phyloP scores from a whole-genome alignment of 2,888 invertebrate genomes.

The Hypena proboscidalis region DNA sequence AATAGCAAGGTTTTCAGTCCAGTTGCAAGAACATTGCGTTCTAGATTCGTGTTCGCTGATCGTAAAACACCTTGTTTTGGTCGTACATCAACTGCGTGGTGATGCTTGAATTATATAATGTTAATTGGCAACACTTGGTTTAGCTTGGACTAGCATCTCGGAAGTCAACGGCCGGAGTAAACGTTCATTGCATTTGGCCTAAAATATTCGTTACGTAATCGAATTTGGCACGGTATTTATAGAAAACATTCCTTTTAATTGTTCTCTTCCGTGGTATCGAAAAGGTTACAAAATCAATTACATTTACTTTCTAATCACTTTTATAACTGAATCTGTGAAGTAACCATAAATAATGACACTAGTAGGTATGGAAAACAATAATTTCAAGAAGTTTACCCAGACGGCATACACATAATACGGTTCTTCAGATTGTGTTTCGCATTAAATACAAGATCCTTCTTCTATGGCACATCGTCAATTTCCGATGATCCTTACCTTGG shows the following conservation, averaged over 20 bases:
- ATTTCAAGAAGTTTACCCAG: slow-evolving; percentile 5
- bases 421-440: too few relatives aligned
- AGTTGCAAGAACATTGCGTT: slow-evolving; percentile 8
- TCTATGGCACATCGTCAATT: too few relatives aligned
- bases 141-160: slow-evolving; percentile 27
- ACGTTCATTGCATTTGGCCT: slow-evolving; percentile 39
- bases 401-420: too few relatives aligned
- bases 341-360: not conserved
- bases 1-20: slow-evolving; percentile 4
- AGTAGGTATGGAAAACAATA: not conserved
- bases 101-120: slow-evolving; percentile 61
- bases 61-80: slow-evolving; percentile 62
- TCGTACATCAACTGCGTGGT: slow-evolving; percentile 54
- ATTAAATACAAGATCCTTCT: too few relatives aligned
- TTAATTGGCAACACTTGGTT: slow-evolving; percentile 60
- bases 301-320: too few relatives aligned
- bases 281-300: not conserved
- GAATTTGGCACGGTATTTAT: slow-evolving; percentile 11
- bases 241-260: slow-evolving; percentile 6
- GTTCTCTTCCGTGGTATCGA: not conserved
- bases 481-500: too few relatives aligned
- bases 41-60: slow-evolving; percentile 50
- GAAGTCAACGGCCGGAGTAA: slow-evolving; percentile 46
- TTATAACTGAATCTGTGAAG: too few relatives aligned
- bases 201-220: slow-evolving; percentile 20